Evolutionary conservation across 2,113 vertebrate genomes (phyloP).

Genomic region (Guaruba guarouba): DNA sequence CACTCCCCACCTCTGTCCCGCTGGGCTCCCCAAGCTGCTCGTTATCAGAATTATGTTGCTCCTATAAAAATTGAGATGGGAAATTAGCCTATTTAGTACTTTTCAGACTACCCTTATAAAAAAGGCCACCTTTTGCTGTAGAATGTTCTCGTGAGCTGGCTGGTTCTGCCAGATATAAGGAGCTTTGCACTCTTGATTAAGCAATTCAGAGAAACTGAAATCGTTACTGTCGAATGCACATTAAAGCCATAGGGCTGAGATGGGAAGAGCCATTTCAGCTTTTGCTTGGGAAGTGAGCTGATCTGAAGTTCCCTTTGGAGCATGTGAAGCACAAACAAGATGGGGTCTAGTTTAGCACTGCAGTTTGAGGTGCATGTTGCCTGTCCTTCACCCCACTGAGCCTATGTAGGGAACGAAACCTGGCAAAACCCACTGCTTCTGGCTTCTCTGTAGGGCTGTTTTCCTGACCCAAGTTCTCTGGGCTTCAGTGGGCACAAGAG

Average conservation of each 20-base stretch:
- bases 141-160: background rate
- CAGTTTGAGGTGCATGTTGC: background rate
- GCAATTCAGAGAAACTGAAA: background rate
- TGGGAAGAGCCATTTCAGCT: background rate
- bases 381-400: background rate
- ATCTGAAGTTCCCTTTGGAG: background rate
- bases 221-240: background rate
- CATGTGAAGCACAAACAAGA: background rate
- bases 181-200: background rate
- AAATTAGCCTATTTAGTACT: background rate
- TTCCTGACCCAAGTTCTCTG: background rate
- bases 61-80: background rate
- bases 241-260: background rate
- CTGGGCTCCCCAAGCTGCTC: background rate
- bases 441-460: background rate
- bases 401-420: background rate
- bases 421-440: background rate
- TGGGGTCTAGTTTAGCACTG: background rate
- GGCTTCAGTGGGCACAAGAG: accelerated
- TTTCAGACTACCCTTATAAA: background rate
- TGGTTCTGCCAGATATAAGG: background rate
- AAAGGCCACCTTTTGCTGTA: background rate
- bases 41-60: background rate
- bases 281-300: background rate
- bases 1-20: background rate